Conservation (phyloP, 2,113 vertebrate genomes). For the Mormyrus lacerda region DNA sequence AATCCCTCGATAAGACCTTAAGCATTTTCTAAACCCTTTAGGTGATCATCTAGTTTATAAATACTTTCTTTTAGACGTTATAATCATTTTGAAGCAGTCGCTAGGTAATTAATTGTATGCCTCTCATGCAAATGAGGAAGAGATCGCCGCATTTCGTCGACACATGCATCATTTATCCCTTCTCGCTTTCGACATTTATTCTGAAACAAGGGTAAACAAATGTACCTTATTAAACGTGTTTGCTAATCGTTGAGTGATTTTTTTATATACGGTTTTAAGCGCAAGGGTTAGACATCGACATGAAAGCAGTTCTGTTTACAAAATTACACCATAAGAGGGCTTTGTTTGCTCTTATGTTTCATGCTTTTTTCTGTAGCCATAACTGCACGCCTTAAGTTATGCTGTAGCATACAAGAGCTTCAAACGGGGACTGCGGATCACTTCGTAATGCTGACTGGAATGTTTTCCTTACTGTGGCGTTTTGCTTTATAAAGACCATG, state of each 20-base stretch:
- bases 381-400: not conserved
- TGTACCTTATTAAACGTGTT: not conserved
- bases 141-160: not conserved
- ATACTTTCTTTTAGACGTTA: not conserved
- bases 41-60: not conserved
- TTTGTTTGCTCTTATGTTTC: not conserved
- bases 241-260: not conserved
- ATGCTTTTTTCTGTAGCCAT: not conserved
- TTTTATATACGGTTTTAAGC: not conserved
- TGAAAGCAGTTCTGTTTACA: not conserved
- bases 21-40: not conserved
- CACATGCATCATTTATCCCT: not conserved
- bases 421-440: conserved; percentile 23
- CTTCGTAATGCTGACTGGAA: conserved; percentile 44
- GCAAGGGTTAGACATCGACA: not conserved
- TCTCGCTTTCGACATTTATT: not conserved
- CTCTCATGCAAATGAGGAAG: not conserved
- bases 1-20: not conserved
- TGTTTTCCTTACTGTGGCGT: conserved; percentile 57
- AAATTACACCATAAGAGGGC: not conserved
- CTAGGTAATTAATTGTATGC: not conserved
- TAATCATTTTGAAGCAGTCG: not conserved
- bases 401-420: not conserved
- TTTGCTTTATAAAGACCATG: conserved; percentile 52
- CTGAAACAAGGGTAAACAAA: not conserved